These are phyloP conservation scores for Acleris sparsana DNA, from an alignment of 2,888 invertebrate species.

Conservation along the genomic window DNA sequence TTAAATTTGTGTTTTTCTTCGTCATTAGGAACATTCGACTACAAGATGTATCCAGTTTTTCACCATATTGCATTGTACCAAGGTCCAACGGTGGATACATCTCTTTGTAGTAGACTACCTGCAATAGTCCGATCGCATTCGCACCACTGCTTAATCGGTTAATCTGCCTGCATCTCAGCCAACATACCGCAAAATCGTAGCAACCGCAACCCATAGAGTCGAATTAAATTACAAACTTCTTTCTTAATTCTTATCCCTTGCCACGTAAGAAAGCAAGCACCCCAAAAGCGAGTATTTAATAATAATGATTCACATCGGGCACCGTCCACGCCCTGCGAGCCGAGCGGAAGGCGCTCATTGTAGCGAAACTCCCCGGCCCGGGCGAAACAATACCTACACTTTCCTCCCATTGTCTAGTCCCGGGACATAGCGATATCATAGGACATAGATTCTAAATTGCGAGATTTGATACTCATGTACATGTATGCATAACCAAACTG, in stretches of 20 bases:
- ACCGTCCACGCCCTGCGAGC: constrained; percentile 54
- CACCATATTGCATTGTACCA: too few relatives aligned
- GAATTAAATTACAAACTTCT: background rate
- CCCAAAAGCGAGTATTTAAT: constrained; percentile 28
- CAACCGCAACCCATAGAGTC: background rate
- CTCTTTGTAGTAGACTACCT: too few relatives aligned
- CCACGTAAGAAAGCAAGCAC: constrained; percentile 26
- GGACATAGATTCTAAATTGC: constrained; percentile 34
- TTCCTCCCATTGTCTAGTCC: constrained; percentile 75
- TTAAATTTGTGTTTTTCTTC: too few relatives aligned
- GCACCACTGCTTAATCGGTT: too few relatives aligned
- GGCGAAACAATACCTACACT: constrained; percentile 76
- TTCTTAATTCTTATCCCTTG: constrained; percentile 10
- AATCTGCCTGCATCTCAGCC: too few relatives aligned
- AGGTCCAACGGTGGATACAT: too few relatives aligned
- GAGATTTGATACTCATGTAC: constrained; percentile 22
- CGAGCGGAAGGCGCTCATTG: constrained; percentile 78
- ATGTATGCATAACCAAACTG: too few relatives aligned
- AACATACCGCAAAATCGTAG: background rate
- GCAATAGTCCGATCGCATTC: too few relatives aligned
- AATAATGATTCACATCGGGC: constrained; percentile 38
- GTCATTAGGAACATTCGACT: too few relatives aligned
- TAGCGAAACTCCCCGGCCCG: constrained; percentile 80
- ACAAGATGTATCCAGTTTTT: too few relatives aligned
- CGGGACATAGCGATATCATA: constrained; percentile 35